A percentile compares a stretch with the other conserved stretches of the same genome.
phyloP scores from a whole-genome alignment of 2,113 vertebrate genomes.

The Quiscalus mexicanus region DNA sequence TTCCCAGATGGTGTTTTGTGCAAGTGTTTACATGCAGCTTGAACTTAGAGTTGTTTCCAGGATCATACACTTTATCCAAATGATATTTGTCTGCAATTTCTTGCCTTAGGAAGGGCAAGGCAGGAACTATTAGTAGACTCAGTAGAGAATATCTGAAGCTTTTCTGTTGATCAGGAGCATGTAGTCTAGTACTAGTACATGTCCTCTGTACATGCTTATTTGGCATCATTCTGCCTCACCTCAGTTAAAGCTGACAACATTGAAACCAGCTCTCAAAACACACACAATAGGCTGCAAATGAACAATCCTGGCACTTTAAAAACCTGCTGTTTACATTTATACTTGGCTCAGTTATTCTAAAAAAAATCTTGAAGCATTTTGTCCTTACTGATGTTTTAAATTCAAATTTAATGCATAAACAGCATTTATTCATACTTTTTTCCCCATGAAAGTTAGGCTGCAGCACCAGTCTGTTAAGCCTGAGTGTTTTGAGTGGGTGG shows the following conservation, averaged over 20 bases:
- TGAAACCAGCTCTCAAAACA: background rate
- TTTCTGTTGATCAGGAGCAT: background rate
- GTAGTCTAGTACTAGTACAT: background rate
- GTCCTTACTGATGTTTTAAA: background rate
- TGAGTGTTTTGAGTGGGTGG: background rate
- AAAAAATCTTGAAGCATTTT: background rate
- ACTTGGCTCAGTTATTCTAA: background rate
- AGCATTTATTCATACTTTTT: background rate
- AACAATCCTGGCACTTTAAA: background rate
- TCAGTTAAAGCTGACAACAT: background rate
- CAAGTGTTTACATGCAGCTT: background rate
- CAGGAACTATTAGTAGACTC: background rate
- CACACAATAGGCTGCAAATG: background rate
- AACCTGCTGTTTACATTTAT: background rate
- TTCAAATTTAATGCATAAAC: background rate
- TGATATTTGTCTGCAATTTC: background rate
- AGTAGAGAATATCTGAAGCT: background rate
- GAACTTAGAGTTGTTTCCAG: background rate
- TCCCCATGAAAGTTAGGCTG: background rate
- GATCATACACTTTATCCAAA: background rate
- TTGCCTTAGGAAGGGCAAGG: background rate
- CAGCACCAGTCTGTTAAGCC: background rate
- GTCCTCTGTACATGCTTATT: background rate
- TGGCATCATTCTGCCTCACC: background rate
- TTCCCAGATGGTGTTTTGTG: background rate